A percentile compares a stretch with the other conserved stretches of the same genome.
phyloP scores from a whole-genome alignment of 2,888 invertebrate species.

The Sphecodes monilicornis region DNA sequence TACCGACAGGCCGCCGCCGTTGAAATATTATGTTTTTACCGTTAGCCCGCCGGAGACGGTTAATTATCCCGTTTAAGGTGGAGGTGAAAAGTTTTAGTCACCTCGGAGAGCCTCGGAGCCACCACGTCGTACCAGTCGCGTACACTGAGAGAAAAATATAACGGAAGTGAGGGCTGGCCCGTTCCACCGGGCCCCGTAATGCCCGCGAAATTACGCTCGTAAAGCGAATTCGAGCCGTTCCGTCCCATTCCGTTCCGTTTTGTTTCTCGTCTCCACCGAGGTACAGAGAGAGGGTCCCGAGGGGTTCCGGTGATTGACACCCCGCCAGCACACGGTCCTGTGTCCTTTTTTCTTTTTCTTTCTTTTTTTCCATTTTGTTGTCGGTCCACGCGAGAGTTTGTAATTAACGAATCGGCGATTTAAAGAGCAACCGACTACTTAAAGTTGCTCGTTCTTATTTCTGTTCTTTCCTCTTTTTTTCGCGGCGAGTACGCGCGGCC shows the following conservation, averaged over 20 bases:
- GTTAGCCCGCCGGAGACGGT: constrained; percentile 64
- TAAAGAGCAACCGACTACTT: constrained; percentile 6
- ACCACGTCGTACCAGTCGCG: constrained; percentile 10
- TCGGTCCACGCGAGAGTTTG: background rate
- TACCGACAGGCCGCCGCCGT: constrained; percentile 37
- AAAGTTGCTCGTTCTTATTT: background rate
- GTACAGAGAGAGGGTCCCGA: constrained; percentile 6
- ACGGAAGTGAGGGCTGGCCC: constrained; percentile 43
- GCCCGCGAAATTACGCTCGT: constrained; percentile 57
- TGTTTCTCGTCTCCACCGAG: constrained; percentile 29
- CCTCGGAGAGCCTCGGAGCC: constrained; percentile 6
- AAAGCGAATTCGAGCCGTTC: constrained; percentile 31
- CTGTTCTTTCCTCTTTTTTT: background rate
- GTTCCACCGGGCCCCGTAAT: constrained; percentile 34
- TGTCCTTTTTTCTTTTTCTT: background rate
- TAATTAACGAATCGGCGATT: constrained; percentile 24
- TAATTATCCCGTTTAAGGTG: constrained; percentile 70
- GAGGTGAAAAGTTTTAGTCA: constrained; percentile 67
- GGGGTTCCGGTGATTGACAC: constrained; percentile 41
- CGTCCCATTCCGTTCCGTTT: constrained; percentile 9
- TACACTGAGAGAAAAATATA: constrained; percentile 48
- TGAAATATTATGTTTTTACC: constrained; percentile 69
- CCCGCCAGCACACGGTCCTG: background rate
- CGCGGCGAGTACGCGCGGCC: background rate
- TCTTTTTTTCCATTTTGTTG: background rate